Evolutionary conservation across 2,113 vertebrate species (phyloP).

Genomic region (Oncorhynchus mykiss): DNA sequence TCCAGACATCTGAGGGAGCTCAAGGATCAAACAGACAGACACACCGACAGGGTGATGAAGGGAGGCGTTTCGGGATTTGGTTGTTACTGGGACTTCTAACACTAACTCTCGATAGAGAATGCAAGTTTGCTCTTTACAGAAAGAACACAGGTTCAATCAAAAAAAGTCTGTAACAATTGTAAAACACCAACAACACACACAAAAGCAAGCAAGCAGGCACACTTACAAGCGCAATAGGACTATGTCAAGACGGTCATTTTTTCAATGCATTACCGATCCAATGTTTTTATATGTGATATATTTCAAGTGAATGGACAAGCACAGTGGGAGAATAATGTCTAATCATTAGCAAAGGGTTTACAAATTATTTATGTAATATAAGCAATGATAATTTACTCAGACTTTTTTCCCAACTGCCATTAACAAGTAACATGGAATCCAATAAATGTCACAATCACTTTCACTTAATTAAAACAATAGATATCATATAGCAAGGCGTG

Average conservation of each 20-base stretch:
- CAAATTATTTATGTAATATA: constrained; percentile 74
- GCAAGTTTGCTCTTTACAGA: neutral
- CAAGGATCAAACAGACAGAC: constrained; percentile 58
- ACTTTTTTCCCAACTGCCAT: constrained; percentile 69
- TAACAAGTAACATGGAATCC: constrained; percentile 84
- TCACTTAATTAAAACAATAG: constrained; percentile 98
- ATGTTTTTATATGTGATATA: constrained; percentile 61
- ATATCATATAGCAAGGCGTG: constrained; percentile 86
- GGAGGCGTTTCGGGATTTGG: constrained; percentile 33
- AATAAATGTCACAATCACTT: constrained; percentile 91
- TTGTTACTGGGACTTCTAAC: neutral
- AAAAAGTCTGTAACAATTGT: neutral
- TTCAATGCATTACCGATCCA: constrained; percentile 41
- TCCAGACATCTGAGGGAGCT: constrained; percentile 56
- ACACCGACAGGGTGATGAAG: constrained; percentile 35
- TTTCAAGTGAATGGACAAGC: constrained; percentile 60
- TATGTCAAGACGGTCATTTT: constrained; percentile 38
- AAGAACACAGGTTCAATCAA: neutral
- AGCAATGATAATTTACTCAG: constrained; percentile 63
- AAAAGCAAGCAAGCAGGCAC: constrained; percentile 12
- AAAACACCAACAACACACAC: neutral
- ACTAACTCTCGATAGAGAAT: neutral
- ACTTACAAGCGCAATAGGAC: constrained; percentile 4
- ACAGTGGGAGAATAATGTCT: constrained; percentile 57
- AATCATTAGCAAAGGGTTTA: constrained; percentile 68